Evolutionary conservation across 92 coral and sea anemone species (phyloP), one percentile per base, ranked within the genome.

Genomic region (Epizoanthus rinbou): DNA sequence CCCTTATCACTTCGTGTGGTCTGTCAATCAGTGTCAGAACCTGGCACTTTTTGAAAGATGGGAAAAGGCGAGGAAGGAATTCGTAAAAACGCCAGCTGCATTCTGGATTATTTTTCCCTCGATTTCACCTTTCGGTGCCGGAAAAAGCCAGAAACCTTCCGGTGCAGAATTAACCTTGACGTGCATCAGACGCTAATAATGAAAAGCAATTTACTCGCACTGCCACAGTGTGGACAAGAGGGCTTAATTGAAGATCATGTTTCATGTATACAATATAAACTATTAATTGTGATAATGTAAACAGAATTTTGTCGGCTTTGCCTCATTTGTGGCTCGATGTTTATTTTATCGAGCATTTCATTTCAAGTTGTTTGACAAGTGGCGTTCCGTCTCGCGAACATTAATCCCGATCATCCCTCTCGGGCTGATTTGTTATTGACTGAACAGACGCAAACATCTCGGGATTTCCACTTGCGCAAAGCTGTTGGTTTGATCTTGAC

Each of bases 131-230:
- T 60, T 6, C 19, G 35, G 18, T 59, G 22, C 41, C 41, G 18
- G 18, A 37, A 21, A 41, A 13, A 17, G 15, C 21, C 10, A 7
- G 9, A 50, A 50, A 13, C 54, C 53, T 22, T 9, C 35, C 50
- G n/a, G 7, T 54, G 17, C 50, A 24, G 37, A 10, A 56, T 75
- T 78, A 25, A 4, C 56, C 50, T 60, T 60, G 23, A 21, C 31
- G 6, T 74, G 2, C 19, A 41, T 18, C 73, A 6, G n/a, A 67
- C 5, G 18, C 63, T 24, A 54, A 54, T 54, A 21, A 62, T 60
- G 69, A 62, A 78, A 78, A 59, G 43, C 82, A 62, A 57, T 62
- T 78, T 78, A 39, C 57, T 63, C 59, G 58, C 71, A 73, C 56
- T 73, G 79, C 62, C 43, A 62, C 2, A 31, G 13, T 28, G 53